These are phyloP conservation scores for Pegoplata infirma DNA, from an alignment of 2,888 invertebrate species.

Conservation along the genomic window DNA sequence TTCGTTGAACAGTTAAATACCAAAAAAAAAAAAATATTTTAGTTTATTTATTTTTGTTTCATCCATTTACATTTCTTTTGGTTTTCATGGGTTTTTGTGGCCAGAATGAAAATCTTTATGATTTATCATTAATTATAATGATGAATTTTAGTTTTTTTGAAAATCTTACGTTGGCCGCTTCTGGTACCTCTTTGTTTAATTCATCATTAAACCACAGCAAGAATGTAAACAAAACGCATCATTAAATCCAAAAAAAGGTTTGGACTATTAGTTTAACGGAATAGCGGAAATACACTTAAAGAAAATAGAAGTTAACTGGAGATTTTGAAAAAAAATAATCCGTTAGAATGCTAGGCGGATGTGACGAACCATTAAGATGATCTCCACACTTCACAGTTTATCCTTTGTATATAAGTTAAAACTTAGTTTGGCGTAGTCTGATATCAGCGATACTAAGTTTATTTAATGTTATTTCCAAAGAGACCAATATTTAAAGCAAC, in stretches of 20 bases:
- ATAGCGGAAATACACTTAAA: neutral
- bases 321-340: too few species aligned
- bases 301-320: too few species aligned
- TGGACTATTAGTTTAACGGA: conserved; percentile 15
- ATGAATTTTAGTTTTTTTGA: conserved; percentile 22
- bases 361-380: too few species aligned
- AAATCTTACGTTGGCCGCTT: neutral
- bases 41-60: conserved; percentile 9
- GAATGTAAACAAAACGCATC: conserved; percentile 30
- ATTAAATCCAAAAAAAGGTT: conserved; percentile 25
- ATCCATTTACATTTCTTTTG: neutral
- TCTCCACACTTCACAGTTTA: too few species aligned
- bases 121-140: conserved; percentile 50
- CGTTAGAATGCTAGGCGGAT: too few species aligned
- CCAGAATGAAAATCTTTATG: conserved; percentile 24
- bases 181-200: neutral
- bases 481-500: too few species aligned
- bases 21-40: conserved; percentile 25
- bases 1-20: conserved; percentile 46
- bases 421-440: too few species aligned
- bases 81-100: conserved; percentile 36
- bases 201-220: neutral
- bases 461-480: too few species aligned
- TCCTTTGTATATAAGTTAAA: too few species aligned
- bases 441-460: too few species aligned